These are phyloP conservation scores for Cryptomyrus ogoouensis DNA, from an alignment of 2,113 vertebrate species.

Conservation along the genomic window DNA sequence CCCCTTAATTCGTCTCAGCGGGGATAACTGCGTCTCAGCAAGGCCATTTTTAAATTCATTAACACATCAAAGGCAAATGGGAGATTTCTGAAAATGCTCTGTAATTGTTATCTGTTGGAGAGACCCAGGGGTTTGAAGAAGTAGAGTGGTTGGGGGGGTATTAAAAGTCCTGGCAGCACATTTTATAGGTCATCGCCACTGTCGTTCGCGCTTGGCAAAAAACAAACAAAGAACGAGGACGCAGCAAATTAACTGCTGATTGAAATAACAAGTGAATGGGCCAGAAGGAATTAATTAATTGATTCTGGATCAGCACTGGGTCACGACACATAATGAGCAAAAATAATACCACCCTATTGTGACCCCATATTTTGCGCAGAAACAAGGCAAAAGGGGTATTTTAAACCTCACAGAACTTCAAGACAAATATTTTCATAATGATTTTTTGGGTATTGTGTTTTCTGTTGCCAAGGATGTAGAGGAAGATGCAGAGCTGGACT, in stretches of 20 bases:
- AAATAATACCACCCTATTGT: not conserved
- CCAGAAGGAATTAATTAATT: not conserved
- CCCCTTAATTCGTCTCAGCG: constrained; percentile 47
- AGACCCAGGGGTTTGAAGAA: constrained; percentile 14
- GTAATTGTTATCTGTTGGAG: constrained; percentile 41
- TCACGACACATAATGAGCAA: not conserved
- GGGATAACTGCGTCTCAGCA: constrained; percentile 45
- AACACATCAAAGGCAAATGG: constrained; percentile 47
- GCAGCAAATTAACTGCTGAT: constrained; percentile 8
- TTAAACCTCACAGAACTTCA: not conserved
- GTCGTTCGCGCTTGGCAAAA: not conserved
- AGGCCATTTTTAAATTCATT: constrained; percentile 55
- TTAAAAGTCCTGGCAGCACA: not conserved
- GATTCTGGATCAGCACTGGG: not conserved
- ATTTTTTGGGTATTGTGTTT: not conserved
- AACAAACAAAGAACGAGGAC: not conserved
- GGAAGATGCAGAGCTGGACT: not conserved
- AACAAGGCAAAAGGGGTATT: not conserved
- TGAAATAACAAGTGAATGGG: constrained; percentile 6
- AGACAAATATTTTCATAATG: not conserved
- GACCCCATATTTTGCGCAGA: not conserved
- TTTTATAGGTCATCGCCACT: constrained; percentile 23
- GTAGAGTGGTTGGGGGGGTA: not conserved
- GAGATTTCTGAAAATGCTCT: constrained; percentile 25
- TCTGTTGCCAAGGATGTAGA: not conserved